Evolutionary conservation across 2,888 invertebrate species (phyloP), one percentile per base, ranked within the genome.

Genomic region (Hydrotaea diabolus): DNA sequence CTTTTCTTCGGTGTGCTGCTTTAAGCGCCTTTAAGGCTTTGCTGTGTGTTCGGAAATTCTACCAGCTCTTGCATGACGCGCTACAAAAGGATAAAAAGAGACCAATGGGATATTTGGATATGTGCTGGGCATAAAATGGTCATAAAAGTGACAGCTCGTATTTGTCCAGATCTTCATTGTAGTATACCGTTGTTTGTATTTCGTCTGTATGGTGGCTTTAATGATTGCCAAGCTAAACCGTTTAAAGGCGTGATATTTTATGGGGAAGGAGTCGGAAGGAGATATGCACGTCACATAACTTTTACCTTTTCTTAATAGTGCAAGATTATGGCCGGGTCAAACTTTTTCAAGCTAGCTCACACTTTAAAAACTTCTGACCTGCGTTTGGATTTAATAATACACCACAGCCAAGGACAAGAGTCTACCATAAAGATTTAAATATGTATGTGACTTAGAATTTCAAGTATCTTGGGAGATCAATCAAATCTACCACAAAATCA

Each of bases 11-110:
- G 13, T 62, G 23, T 19, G 19, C 75, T 26, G 19, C 75, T 39
- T 53, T 21, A 75, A 78, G 53, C 53, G 74, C 74, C 23, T 82
- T 74, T 69, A 77, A 73, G 81, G 73, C 77, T 74, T 74, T 26
- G 11, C 26, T 26, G 46, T 69, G 49, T n/a, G n/a, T n/a, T n/a
- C n/a, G 13, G n/a, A 13, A 2, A 55, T 9, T 3, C 21, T 55
- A 21, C 26, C 13, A 26, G 11, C 23, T 59, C 26, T 59, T 23
- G 26, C 21, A 66, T 39, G 39, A 11, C 11, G 23, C 11, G 23
- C 31, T 4, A 31, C 26, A 9, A 66, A 66, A 49, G 13, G 15
- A 49, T 49, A 66, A 19, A 19, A 17, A 66, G 19, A 7, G n/a
- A n/a, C n/a, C 15, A 39, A 5, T 17, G 17, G 36, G 11, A 19